Evolutionary conservation across 2,113 vertebrate genomes (phyloP).

Genomic region (Mobula hypostoma): DNA sequence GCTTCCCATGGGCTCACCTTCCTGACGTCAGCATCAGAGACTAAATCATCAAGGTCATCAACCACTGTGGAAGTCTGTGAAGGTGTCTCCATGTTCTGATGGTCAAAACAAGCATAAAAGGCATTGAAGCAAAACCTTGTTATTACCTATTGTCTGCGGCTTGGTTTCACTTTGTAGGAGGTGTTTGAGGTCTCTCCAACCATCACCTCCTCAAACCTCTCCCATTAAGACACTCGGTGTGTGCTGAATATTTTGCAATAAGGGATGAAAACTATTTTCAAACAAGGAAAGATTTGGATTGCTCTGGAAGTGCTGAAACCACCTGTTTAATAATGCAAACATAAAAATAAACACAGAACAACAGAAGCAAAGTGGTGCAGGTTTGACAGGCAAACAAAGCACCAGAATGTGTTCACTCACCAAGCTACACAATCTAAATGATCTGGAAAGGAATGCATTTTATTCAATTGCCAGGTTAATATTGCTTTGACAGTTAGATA

Average conservation of each 20-base stretch:
- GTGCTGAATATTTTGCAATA: background rate
- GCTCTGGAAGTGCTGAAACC: background rate
- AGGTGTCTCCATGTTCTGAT: too few species aligned
- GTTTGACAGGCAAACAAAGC: background rate
- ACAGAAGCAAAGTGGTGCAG: background rate
- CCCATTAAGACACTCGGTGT: background rate
- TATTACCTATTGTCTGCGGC: too few species aligned
- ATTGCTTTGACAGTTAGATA: conserved; percentile 14
- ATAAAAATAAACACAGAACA: conserved; percentile 10
- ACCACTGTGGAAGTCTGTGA: too few species aligned
- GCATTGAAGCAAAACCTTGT: too few species aligned
- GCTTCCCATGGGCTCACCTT: too few species aligned
- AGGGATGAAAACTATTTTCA: background rate
- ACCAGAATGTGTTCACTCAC: background rate
- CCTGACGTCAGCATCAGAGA: too few species aligned
- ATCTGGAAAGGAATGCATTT: conserved; percentile 20
- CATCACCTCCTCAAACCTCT: background rate
- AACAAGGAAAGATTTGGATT: background rate
- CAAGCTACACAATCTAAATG: conserved; percentile 20
- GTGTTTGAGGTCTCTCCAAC: background rate
- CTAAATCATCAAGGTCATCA: too few species aligned
- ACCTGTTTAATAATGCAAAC: conserved; percentile 22
- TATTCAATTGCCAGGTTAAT: background rate
- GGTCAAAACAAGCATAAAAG: too few species aligned
- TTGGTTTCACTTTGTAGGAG: too few species aligned